phyloP scores from a whole-genome alignment of 2,888 invertebrate genomes.

The Diarsia mendica region DNA sequence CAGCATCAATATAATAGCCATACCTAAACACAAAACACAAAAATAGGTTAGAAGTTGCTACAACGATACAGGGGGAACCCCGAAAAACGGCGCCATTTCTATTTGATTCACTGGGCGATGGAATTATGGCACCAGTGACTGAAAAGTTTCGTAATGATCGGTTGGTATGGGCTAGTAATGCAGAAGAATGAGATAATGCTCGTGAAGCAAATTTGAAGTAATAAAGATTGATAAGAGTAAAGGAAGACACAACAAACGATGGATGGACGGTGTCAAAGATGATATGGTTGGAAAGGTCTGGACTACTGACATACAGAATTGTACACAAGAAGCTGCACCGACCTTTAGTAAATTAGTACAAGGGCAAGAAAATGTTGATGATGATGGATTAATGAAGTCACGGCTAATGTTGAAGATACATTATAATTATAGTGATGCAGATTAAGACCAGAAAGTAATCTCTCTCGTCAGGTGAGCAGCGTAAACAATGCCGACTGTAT shows the following conservation, averaged over 20 bases:
- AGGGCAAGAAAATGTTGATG: neutral
- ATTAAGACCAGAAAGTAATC: conserved; percentile 50
- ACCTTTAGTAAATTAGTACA: neutral
- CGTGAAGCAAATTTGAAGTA: too few species aligned
- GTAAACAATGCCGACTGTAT: conserved; percentile 50
- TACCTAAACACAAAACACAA: neutral
- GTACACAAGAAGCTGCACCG: too few species aligned
- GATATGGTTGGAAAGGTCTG: neutral
- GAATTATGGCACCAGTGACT: too few species aligned
- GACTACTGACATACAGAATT: neutral
- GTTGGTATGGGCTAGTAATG: too few species aligned
- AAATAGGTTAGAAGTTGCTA: too few species aligned
- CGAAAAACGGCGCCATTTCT: too few species aligned
- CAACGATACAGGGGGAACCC: neutral
- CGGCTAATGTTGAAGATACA: conserved; percentile 11
- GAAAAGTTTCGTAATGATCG: too few species aligned
- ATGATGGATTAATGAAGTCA: conserved; percentile 1
- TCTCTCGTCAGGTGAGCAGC: conserved; percentile 41
- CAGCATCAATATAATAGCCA: neutral
- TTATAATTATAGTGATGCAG: conserved; percentile 6
- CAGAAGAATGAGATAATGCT: neutral
- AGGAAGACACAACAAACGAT: neutral
- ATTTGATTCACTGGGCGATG: too few species aligned
- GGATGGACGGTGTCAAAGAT: neutral
- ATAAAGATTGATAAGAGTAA: neutral